phyloP scores from a whole-genome alignment of 2,113 vertebrate genomes.

The Aldabrachelys gigantea region DNA sequence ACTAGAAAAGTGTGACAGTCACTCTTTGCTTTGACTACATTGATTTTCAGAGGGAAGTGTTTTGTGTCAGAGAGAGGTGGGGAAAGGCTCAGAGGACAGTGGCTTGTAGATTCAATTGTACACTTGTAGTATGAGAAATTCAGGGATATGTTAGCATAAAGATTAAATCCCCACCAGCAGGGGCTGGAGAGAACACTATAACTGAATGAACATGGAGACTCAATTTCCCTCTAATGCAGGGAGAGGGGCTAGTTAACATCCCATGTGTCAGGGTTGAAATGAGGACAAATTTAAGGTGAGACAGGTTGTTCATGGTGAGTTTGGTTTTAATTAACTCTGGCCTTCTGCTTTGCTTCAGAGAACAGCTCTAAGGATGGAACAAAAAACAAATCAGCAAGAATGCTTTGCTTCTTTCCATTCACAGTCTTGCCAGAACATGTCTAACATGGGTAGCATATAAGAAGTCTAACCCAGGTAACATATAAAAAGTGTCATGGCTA shows the following conservation, averaged over 20 bases:
- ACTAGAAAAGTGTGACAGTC: neutral
- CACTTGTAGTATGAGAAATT: neutral
- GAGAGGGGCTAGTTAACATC: no score
- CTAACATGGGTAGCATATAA: neutral
- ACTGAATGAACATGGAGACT: neutral
- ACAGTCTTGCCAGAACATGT: neutral
- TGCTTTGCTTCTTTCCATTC: neutral
- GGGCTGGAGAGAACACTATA: neutral
- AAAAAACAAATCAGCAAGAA: neutral
- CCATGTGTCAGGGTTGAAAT: neutral
- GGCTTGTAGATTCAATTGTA: neutral
- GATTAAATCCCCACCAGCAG: neutral
- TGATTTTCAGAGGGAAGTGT: neutral
- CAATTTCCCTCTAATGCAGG: neutral
- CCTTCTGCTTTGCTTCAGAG: neutral
- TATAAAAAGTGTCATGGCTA: neutral
- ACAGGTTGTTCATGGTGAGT: neutral
- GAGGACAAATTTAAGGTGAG: neutral
- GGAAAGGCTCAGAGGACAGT: neutral
- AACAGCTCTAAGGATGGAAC: neutral
- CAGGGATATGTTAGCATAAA: neutral
- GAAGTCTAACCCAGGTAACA: neutral
- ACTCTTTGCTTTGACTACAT: neutral
- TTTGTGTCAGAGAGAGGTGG: neutral
- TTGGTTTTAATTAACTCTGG: neutral